Base-by-base conservation (phyloP, 1,140 invertebrate genomes). In the Macrostomum lignano region DNA sequence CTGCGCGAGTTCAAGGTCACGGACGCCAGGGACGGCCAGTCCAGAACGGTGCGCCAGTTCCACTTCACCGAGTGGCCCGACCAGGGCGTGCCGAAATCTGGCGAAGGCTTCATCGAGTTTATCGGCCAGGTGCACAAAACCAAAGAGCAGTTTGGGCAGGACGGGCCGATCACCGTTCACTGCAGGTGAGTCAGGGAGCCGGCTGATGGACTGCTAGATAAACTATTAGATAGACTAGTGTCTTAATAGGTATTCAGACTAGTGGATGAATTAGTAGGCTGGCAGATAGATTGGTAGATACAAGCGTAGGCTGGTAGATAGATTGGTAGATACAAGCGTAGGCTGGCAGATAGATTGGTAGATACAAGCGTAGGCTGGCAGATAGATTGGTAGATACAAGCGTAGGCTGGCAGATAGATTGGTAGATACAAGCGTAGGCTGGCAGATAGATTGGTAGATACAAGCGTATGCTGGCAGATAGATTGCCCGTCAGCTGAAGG, bases 121-220 rank as follows among this genome's bases (percentile, higher is more conserved):
- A 82, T 94, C 45, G 81, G 82, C 10, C 86, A 98, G 55, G 86
- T 98, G 21, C 88, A 98, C 60, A 93, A 96, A 63, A 96, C 91
- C 20, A 96, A 98, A 60, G 81, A 93, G 52, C 84, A 96, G 55
- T 98, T 98, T 60, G 91, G 91, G 14, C 81, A 93, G 51, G 84
- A 93, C 50, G 88, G 91, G 10, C 91, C 91, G 11, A 96, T 98
- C 39, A 84, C 82, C 23, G 88, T 98, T 10, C 91, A 98, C 58
- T 96, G 88, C 68, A 79, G 72, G 70, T 76, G 48, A 40, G 36
- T 37, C 37, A 6, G 13, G 20, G 9, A 33, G 22, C 7, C 23
- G 3, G 23, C 17, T 3, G n/a, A n/a, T n/a, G 17, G 11, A 13
- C 31, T 4, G 14, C 29, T 25, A 28, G 21, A 39, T 38, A 21